Conservation (phyloP, 2,888 invertebrate genomes). For the Conchocele bisecta region DNA sequence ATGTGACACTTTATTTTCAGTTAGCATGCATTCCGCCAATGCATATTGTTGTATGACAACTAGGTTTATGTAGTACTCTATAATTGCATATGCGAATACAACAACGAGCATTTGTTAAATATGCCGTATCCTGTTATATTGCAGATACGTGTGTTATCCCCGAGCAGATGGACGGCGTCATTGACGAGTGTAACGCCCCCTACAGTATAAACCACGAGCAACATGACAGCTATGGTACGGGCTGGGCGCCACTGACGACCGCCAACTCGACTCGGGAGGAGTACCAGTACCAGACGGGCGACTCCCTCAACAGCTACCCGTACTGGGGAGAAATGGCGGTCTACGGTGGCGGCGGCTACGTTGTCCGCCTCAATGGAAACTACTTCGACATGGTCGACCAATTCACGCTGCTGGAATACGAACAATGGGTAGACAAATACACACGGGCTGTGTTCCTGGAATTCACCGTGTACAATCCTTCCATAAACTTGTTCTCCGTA, state of each 20-base stretch:
- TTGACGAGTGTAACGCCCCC: slow-evolving; percentile 74
- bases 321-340: slow-evolving; percentile 81
- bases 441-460: slow-evolving; percentile 85
- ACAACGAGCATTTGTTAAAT: neutral
- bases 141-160: slow-evolving; percentile 70
- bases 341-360: slow-evolving; percentile 84
- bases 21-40: too few species aligned
- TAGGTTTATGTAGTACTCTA: neutral
- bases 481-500: slow-evolving; percentile 80
- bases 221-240: slow-evolving; percentile 65
- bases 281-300: slow-evolving; percentile 78
- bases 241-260: slow-evolving; percentile 69
- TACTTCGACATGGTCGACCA: slow-evolving; percentile 70
- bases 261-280: slow-evolving; percentile 57
- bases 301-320: slow-evolving; percentile 82
- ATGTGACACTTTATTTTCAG: too few species aligned
- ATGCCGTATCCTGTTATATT: slow-evolving; percentile 4
- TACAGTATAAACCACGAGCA: slow-evolving; percentile 76
- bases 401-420: slow-evolving; percentile 78
- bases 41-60: too few species aligned
- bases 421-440: slow-evolving; percentile 83
- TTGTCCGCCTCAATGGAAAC: slow-evolving; percentile 80
- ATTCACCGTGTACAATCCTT: slow-evolving; percentile 84
- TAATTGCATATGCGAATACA: neutral
- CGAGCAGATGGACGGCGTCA: slow-evolving; percentile 53